These are phyloP conservation scores for Drosophila yooni DNA, from an alignment of 2,888 invertebrate species.

Conservation along the genomic window DNA sequence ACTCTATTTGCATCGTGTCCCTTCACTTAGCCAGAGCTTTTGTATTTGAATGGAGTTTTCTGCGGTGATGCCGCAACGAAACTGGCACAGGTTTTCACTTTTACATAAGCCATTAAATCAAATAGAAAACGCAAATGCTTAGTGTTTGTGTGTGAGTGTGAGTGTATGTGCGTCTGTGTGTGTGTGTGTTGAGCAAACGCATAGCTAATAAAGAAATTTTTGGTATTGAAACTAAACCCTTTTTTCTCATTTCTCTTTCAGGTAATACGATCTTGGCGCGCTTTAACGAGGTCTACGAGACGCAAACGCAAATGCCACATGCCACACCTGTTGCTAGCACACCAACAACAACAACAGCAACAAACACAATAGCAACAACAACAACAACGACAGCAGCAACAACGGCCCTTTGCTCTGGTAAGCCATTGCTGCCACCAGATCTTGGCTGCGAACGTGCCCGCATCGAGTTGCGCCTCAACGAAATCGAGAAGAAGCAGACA, in stretches of 20 bases:
- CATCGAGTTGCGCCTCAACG: slow-evolving; percentile 87
- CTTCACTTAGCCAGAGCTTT: slow-evolving; percentile 45
- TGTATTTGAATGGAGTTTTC: not conserved
- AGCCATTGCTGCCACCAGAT: slow-evolving; percentile 87
- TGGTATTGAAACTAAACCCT: slow-evolving; percentile 42
- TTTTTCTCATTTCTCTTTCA: slow-evolving; percentile 54
- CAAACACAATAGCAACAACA: slow-evolving; percentile 20
- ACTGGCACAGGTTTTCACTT: slow-evolving; percentile 49
- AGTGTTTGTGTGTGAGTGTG: slow-evolving; percentile 24
- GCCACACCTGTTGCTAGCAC: slow-evolving; percentile 37
- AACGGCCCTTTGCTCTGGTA: slow-evolving; percentile 20
- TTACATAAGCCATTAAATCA: slow-evolving; percentile 26
- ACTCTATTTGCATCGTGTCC: slow-evolving; percentile 45
- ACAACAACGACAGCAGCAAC: slow-evolving; percentile 26
- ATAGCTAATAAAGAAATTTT: slow-evolving; percentile 47
- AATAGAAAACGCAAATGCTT: slow-evolving; percentile 48
- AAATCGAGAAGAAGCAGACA: slow-evolving; percentile 87
- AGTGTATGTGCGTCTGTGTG: not conserved
- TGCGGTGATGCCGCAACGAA: slow-evolving; percentile 38
- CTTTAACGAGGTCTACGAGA: slow-evolving; percentile 83
- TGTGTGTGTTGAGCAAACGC: slow-evolving; percentile 13
- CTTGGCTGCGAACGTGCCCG: slow-evolving; percentile 87
- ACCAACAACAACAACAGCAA: slow-evolving; percentile 29
- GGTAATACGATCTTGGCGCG: slow-evolving; percentile 84
- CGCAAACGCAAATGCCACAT: slow-evolving; percentile 37